These are phyloP conservation scores for Podocnemis expansa DNA, from an alignment of 2,113 vertebrate genomes.

Conservation along the genomic window DNA sequence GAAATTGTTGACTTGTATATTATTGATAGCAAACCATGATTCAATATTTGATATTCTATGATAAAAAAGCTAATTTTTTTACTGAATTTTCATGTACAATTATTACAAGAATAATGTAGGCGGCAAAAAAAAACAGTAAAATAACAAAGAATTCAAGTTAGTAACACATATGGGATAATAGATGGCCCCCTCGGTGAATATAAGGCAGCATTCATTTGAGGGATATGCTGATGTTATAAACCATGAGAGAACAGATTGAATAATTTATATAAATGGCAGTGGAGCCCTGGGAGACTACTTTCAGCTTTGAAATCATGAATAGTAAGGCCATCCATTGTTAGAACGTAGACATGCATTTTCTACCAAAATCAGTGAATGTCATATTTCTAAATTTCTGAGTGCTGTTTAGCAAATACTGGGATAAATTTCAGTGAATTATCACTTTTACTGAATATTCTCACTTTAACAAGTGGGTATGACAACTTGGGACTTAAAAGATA, in stretches of 20 bases:
- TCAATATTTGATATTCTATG: neutral
- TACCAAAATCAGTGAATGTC: neutral
- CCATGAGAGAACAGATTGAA: neutral
- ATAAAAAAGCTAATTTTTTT: neutral
- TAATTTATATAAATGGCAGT: neutral
- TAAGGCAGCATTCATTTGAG: neutral
- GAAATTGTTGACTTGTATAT: neutral
- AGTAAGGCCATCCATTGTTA: neutral
- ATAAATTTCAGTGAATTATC: neutral
- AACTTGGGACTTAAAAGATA: neutral
- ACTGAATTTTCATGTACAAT: neutral
- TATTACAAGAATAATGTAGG: neutral
- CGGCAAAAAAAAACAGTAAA: neutral
- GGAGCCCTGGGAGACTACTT: neutral
- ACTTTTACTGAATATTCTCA: neutral
- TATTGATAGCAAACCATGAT: neutral
- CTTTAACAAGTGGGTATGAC: neutral
- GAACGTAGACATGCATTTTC: neutral
- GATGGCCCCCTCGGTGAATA: neutral
- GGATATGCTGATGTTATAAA: neutral
- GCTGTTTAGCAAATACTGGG: neutral
- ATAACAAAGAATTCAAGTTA: neutral
- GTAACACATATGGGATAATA: neutral
- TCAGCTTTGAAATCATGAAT: neutral
- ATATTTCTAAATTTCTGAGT: neutral